Percentiles rank a stretch among this genome's conserved stretches.
Evolutionary conservation across 2,113 vertebrate genomes (phyloP).

Genomic region (Rattus rattus): DNA sequence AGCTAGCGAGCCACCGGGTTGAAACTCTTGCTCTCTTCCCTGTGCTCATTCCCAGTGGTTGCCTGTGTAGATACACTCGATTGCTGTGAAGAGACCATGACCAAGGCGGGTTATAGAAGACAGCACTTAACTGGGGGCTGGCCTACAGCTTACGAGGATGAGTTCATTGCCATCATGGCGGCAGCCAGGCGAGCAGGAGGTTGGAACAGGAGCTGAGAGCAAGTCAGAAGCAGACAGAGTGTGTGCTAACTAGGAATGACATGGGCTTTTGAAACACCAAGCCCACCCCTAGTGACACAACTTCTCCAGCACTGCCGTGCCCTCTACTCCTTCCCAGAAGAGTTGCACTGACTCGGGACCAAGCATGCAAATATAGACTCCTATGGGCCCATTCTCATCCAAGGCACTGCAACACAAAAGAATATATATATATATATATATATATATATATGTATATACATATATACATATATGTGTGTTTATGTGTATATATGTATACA

Average conservation of each 20-base stretch:
- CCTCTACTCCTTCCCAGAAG: neutral
- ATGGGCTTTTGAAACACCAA: neutral
- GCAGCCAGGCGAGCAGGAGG: neutral
- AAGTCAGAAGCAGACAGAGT: neutral
- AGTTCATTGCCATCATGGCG: neutral
- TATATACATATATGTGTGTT: too few relatives aligned
- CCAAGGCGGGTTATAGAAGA: neutral
- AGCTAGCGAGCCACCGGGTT: neutral
- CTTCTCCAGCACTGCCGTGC: neutral
- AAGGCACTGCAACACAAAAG: neutral
- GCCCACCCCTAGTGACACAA: neutral
- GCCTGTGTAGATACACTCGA: neutral
- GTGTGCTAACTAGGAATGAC: neutral
- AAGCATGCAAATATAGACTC: neutral
- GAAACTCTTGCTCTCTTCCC: neutral
- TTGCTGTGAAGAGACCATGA: neutral
- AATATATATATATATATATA: neutral
- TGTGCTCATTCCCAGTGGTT: neutral
- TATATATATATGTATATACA: neutral
- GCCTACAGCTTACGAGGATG: too few relatives aligned
- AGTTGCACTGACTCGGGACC: neutral
- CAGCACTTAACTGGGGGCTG: neutral
- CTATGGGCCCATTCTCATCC: neutral
- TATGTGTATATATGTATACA: neutral
- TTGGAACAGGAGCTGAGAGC: neutral